phyloP scores from a whole-genome alignment of 2,797 vertebrate genomes.

The Megaceryle alcyon region DNA sequence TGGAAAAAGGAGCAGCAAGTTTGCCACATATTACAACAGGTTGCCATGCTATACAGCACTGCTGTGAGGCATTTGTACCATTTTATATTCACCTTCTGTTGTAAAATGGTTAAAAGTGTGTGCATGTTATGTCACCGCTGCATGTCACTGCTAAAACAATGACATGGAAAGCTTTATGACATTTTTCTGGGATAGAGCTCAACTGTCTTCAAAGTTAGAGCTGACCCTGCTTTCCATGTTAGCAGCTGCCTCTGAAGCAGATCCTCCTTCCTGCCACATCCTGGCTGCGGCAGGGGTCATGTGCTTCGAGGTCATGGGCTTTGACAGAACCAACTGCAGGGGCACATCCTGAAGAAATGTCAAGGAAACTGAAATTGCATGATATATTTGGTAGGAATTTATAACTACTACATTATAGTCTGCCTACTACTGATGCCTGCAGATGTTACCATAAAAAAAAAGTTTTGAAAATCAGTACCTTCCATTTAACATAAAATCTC shows the following conservation, averaged over 20 bases:
- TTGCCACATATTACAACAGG: neutral
- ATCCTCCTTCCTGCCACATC: neutral
- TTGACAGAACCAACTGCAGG: neutral
- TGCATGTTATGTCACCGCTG: neutral
- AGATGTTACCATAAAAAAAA: neutral
- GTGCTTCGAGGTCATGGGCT: rapidly evolving
- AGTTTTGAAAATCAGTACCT: neutral
- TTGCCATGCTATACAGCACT: rapidly evolving
- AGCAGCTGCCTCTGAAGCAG: neutral
- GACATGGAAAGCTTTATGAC: neutral
- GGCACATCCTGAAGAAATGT: neutral
- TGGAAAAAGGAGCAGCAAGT: neutral
- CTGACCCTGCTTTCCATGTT: neutral
- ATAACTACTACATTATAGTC: neutral
- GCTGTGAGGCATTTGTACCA: neutral
- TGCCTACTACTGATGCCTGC: neutral
- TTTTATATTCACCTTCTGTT: neutral
- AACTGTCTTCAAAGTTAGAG: neutral
- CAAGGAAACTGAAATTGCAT: neutral
- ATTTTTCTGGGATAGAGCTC: neutral
- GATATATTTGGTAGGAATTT: neutral
- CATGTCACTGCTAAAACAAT: neutral
- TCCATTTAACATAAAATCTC: neutral
- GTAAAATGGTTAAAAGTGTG: neutral
- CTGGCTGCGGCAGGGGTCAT: rapidly evolving